These are phyloP conservation scores for Nudaria mundana DNA, from an alignment of 2,888 invertebrate species.

Conservation along the genomic window DNA sequence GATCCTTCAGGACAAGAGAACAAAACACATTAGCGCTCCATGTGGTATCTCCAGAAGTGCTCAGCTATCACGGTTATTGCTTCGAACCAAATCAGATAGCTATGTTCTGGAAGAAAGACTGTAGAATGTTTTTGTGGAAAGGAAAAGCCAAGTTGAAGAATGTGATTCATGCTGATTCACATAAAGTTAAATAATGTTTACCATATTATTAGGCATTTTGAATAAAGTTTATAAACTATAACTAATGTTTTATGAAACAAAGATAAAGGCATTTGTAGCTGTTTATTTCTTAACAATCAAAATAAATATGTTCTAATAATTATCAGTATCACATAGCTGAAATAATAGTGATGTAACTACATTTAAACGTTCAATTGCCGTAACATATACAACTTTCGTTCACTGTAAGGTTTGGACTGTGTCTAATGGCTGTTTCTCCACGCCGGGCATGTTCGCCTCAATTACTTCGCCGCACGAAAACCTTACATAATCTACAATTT, in stretches of 20 bases:
- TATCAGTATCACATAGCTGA: constrained; percentile 18
- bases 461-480: constrained; percentile 91
- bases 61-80: constrained; percentile 78
- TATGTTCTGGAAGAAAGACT: constrained; percentile 86
- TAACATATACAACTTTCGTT: constrained; percentile 23
- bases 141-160: constrained; percentile 59
- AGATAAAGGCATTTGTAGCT: constrained; percentile 26
- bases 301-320: constrained; percentile 32
- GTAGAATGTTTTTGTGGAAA: constrained; percentile 84
- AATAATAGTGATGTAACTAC: constrained; percentile 15
- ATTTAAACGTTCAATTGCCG: constrained; percentile 4
- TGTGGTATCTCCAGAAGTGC: constrained; percentile 76
- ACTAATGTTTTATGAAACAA: constrained; percentile 27
- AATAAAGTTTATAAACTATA: constrained; percentile 19
- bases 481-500: constrained; percentile 90
- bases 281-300: constrained; percentile 36
- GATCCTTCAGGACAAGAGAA: constrained; percentile 69
- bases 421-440: constrained; percentile 78
- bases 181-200: constrained; percentile 37
- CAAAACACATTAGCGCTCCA: constrained; percentile 64
- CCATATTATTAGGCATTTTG: constrained; percentile 13
- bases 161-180: constrained; percentile 49
- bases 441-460: constrained; percentile 63
- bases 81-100: constrained; percentile 82
- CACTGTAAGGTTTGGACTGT: constrained; percentile 84